phyloP scores from a whole-genome alignment of 2,113 vertebrate species.

The Corydoras maculifer region DNA sequence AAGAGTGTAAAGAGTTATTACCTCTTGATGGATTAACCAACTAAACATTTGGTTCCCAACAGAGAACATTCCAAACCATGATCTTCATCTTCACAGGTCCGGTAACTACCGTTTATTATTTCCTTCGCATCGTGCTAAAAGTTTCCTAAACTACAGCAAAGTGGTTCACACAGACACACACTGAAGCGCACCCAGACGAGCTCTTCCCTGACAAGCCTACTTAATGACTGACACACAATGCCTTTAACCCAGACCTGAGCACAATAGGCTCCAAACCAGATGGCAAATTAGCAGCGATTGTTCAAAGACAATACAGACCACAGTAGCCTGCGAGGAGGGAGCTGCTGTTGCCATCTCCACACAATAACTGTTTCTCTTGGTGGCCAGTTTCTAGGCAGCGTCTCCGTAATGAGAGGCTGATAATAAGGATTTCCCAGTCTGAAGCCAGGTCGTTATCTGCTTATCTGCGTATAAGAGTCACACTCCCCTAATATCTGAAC shows the following conservation, averaged over 20 bases:
- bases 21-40: too few species aligned
- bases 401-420: constrained; percentile 10
- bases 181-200: constrained; percentile 4
- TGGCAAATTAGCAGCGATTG: constrained; percentile 71
- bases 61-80: too few species aligned
- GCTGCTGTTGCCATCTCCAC: constrained; percentile 6
- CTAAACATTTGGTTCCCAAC: too few species aligned
- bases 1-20: too few species aligned
- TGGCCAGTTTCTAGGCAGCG: constrained; percentile 5
- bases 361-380: constrained; percentile 13
- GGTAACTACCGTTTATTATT: too few species aligned
- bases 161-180: background rate
- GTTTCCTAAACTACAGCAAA: background rate
- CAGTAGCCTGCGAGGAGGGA: background rate
- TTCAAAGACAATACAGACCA: constrained; percentile 63
- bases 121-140: too few species aligned
- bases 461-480: background rate
- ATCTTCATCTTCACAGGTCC: too few species aligned
- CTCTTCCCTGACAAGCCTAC: constrained; percentile 54
- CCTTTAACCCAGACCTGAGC: constrained; percentile 40
- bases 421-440: constrained; percentile 25
- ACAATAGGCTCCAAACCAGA: constrained; percentile 63
- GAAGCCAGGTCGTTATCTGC: background rate
- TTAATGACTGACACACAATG: constrained; percentile 62
- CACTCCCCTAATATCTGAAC: background rate